Conservation (phyloP, 2,797 vertebrate genomes). For the Danionella dracula region DNA sequence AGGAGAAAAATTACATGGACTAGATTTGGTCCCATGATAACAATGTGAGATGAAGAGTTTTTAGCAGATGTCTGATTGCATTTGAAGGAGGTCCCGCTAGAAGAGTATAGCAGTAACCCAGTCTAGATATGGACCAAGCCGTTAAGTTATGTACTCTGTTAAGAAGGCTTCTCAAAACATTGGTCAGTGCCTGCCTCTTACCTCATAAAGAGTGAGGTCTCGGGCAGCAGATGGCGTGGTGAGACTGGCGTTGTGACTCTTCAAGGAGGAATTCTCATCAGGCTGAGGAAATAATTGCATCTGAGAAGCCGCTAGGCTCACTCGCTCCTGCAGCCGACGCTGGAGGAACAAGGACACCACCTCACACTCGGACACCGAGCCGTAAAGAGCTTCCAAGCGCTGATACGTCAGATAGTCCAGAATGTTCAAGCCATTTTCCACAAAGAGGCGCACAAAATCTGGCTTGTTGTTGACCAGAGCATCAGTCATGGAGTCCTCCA, state of each 20-base stretch:
- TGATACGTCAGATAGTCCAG: constrained; percentile 72
- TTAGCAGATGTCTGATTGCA: no score
- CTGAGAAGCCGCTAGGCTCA: constrained; percentile 28
- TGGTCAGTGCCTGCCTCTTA: constrained; percentile 29
- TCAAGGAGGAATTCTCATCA: not conserved
- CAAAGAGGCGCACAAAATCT: constrained; percentile 80
- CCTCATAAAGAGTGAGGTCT: constrained; percentile 64
- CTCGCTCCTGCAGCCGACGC: constrained; percentile 56
- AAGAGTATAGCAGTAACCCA: no score
- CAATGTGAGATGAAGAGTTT: no score
- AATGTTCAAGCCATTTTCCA: constrained; percentile 78
- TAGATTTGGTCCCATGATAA: no score
- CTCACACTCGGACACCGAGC: constrained; percentile 58
- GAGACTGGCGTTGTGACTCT: not conserved
- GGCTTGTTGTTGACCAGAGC: constrained; percentile 81
- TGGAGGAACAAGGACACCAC: constrained; percentile 67
- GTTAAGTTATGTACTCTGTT: no score
- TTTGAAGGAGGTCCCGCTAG: no score
- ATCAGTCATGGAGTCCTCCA: constrained; percentile 79
- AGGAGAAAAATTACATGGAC: no score
- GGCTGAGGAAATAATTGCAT: not conserved
- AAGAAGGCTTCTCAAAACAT: no score
- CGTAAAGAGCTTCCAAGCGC: constrained; percentile 73
- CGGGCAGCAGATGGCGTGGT: constrained; percentile 22
- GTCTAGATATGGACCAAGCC: no score